A percentile compares a stretch with the other conserved stretches of the same genome.
phyloP scores from a whole-genome alignment of 2,113 vertebrate genomes.

The Lichenostomus cassidix region DNA sequence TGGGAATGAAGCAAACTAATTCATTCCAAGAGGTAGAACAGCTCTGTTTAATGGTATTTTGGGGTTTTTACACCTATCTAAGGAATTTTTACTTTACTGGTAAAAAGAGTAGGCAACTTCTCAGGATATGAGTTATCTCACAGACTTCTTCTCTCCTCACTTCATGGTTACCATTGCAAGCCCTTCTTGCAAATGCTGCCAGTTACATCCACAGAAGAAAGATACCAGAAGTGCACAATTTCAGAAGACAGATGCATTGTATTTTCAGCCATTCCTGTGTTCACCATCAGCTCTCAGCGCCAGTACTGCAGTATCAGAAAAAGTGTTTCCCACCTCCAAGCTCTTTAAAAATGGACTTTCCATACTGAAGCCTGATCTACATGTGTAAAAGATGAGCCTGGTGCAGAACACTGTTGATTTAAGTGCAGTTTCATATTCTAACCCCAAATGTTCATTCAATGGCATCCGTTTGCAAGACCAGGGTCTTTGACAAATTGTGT shows the following conservation, averaged over 20 bases:
- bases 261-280: background rate
- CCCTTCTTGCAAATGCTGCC: background rate
- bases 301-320: background rate
- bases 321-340: background rate
- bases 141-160: background rate
- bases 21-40: background rate
- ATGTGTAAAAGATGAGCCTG: background rate
- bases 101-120: background rate
- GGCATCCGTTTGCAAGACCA: background rate
- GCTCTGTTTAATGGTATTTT: background rate
- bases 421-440: background rate
- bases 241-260: background rate
- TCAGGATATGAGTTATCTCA: background rate
- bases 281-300: background rate
- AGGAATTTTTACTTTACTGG: background rate
- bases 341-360: background rate
- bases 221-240: background rate
- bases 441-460: background rate
- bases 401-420: background rate
- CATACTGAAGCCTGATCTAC: background rate
- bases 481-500: background rate
- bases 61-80: background rate
- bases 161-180: background rate
- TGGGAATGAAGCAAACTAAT: background rate
- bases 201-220: background rate